These are phyloP conservation scores for Chironomus tentans DNA, from an alignment of 2,888 invertebrate genomes.

Conservation along the genomic window DNA sequence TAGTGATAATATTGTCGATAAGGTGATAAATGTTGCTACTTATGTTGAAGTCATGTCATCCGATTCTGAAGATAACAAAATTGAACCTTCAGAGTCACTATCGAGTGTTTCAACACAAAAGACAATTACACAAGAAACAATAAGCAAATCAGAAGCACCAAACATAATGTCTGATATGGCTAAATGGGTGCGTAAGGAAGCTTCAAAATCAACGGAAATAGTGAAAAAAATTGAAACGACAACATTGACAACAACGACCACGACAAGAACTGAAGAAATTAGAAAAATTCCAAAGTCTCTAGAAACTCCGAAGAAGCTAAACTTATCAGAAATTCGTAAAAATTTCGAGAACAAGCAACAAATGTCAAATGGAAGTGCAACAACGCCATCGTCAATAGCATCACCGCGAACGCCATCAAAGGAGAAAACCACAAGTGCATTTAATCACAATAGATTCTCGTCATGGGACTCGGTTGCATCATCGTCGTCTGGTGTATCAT, in stretches of 20 bases:
- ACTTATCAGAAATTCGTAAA: conserved; percentile 37
- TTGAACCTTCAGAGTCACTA: background rate
- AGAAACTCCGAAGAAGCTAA: conserved; percentile 20
- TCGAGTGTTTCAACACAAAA: background rate
- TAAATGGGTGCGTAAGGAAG: conserved; percentile 37
- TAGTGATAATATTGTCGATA: conserved; percentile 38
- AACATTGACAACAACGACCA: too few species aligned
- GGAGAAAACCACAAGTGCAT: conserved; percentile 30
- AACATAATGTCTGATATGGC: conserved; percentile 32
- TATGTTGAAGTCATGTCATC: conserved; percentile 40
- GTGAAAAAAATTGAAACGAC: conserved; percentile 24
- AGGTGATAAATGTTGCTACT: conserved; percentile 41
- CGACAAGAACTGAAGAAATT: conserved; percentile 26
- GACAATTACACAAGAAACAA: conserved; percentile 26
- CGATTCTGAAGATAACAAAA: conserved; percentile 39
- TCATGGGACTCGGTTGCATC: conserved; percentile 42
- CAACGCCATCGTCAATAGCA: background rate
- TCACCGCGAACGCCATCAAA: conserved; percentile 20
- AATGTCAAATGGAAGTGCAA: background rate
- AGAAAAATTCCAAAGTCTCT: background rate
- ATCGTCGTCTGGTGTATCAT: conserved; percentile 41
- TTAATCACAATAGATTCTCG: conserved; percentile 39
- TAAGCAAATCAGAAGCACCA: conserved; percentile 19
- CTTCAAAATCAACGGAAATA: conserved; percentile 32
- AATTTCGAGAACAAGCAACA: conserved; percentile 36